Conservation (phyloP, 2,888 invertebrate species). For the Iphiclides podalirius region DNA sequence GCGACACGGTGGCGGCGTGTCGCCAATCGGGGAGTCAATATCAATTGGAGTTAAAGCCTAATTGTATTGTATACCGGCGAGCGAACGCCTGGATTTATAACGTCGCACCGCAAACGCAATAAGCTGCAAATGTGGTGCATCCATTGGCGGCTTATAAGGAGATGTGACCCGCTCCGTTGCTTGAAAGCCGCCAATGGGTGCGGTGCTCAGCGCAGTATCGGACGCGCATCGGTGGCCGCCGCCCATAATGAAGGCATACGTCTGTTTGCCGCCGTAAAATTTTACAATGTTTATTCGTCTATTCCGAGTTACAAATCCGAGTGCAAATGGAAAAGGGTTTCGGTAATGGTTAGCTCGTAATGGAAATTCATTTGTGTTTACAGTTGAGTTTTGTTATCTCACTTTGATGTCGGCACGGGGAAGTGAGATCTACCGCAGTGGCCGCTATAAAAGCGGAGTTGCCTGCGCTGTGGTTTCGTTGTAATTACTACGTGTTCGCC, state of each 20-base stretch:
- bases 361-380: slow-evolving; percentile 25
- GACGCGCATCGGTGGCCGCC: neutral
- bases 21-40: slow-evolving; percentile 31
- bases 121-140: neutral
- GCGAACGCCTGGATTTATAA: slow-evolving; percentile 49
- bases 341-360: slow-evolving; percentile 32
- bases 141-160: neutral
- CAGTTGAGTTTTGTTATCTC: slow-evolving; percentile 11
- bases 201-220: neutral
- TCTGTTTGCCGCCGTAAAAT: slow-evolving; percentile 42
- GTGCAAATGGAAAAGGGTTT: slow-evolving; percentile 37
- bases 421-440: slow-evolving; percentile 7
- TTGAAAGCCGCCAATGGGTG: neutral
- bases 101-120: slow-evolving; percentile 25
- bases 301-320: slow-evolving; percentile 46
- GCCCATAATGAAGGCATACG: neutral
- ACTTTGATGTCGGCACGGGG: slow-evolving; percentile 8
- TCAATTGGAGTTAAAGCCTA: slow-evolving; percentile 51
- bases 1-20: slow-evolving; percentile 30
- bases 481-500: no score
- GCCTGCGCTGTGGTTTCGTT: no score
- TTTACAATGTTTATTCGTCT: slow-evolving; percentile 50
- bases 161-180: no score
- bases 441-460: neutral
- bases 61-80: slow-evolving; percentile 62